Base-by-base conservation (phyloP, 2,113 vertebrate genomes). In the Amphiprion ocellaris region DNA sequence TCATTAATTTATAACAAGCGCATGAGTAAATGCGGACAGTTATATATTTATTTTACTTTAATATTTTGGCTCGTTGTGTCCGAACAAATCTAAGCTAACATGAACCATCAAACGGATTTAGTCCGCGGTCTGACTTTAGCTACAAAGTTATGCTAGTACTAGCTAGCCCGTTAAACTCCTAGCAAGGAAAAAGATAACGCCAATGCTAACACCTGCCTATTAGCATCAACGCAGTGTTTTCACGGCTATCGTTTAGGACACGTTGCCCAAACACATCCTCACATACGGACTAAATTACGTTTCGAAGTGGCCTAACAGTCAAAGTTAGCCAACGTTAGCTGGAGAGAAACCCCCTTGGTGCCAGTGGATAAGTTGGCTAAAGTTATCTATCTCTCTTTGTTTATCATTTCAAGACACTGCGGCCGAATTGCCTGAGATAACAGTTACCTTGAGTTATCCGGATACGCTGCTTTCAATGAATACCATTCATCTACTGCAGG, bases 271-370 rank as follows among this genome's bases (percentile, higher is more conserved):
- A 2, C 14, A 15, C 58, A 24, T 26, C 54, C 17, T 21, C 41
- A 24, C 5, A 17, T 21, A 14, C n/a, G 4, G 9, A 28, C 17
- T 39, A 10, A 3, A 9, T 37, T 37, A 14, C 5, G 56, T 54
- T 44, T 52, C 5, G 16, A 6, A 26, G 67, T 15, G 46, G 26
- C 41, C 54, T 54, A 16, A 7, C n/a, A 11, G 2, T 50, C 17
- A 2, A 54, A 19, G 16, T 52, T 37, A 69, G 85, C 79, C 73
- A 39, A 67, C 26, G 50, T 56, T 85, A 82, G 82, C 81, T 54
- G 2, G 2, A 12, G 37, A 50, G 24, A 24, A 53, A 53, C 17
- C 4, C 10, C 0, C 19, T 37, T 2, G 7, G 6, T 8, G 33
- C 33, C 33, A 2, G 33, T 37, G 33, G 33, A 7, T 37, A 12